Base-by-base conservation (phyloP, 30 jellyfish, hydroid and myxozoan genomes). In the Cassiopea xamachana region DNA sequence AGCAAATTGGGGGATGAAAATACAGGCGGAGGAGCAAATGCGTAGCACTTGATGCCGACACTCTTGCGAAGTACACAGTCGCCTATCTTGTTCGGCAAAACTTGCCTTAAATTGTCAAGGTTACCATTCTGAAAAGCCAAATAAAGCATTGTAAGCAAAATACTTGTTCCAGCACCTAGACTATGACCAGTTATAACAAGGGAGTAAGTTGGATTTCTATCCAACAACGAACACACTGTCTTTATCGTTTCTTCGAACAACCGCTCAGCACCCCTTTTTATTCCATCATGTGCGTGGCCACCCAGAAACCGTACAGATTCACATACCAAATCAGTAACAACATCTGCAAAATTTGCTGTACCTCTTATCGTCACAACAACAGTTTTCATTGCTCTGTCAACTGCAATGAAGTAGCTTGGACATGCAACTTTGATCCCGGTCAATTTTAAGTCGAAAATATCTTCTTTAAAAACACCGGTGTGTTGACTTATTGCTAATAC, bases 11-110 rank as follows among this genome's bases (percentile, higher is more conserved):
- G 60, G 10, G 89, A 18, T 17, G 83, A 80, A 68, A 86, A 86
- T 49, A 86, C 93, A 16, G 93, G 93, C 17, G 93, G 93, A 1
- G 93, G 93, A 16, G 93, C 93, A 86, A 86, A 86, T 13, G 93
- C 93, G 69, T 86, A 86, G 84, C 93, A 86, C 46, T 86, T 69
- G 48, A 86, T 86, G 51, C 18, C 45, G 1, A 68, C 93, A 45
- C 48, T 46, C 4, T 76, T 64, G 3, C 75, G 76, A 10, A 86
- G n/a, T 8, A 60, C 44, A 49, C 90, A 81, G 47, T 81, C 81
- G 45, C 90, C 90, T 5, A 51, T 39, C 50, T 81, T 81, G 48
- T 81, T 81, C 14, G 90, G 90, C 51, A 81, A 50, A 13, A 58
- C 82, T 62, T 81, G 81, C 10, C 81, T 48, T 10, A 81, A 12